phyloP scores from a whole-genome alignment of 92 coral and sea anemone genomes.

The Palythoa heliodiscus region DNA sequence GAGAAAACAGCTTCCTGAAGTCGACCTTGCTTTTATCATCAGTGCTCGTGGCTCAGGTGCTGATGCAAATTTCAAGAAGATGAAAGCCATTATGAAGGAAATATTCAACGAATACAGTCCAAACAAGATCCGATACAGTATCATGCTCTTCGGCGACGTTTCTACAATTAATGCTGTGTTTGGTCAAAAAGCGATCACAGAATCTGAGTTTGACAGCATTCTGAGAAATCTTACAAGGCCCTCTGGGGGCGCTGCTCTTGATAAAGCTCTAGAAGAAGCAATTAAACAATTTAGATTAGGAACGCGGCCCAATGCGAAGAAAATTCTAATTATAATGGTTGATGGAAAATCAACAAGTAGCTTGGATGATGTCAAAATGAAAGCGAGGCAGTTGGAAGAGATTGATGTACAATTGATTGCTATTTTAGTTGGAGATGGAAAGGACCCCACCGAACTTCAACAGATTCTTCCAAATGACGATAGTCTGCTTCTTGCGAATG shows the following conservation, averaged over 20 bases:
- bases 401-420: constrained; percentile 22
- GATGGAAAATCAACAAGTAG: constrained; percentile 32
- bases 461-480: constrained; percentile 1
- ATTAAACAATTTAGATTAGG: constrained; percentile 26
- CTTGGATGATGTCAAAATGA: constrained; percentile 12
- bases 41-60: constrained; percentile 55
- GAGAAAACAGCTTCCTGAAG: constrained; percentile 47
- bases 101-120: constrained; percentile 58
- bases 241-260: constrained; percentile 52
- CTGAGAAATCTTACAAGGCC: constrained; percentile 11
- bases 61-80: constrained; percentile 55
- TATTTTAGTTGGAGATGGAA: constrained; percentile 7
- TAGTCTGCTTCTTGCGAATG: constrained; percentile 17
- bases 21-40: constrained; percentile 61
- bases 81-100: constrained; percentile 59
- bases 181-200: constrained; percentile 42
- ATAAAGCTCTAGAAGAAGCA: constrained; percentile 45
- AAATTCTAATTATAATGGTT: constrained; percentile 11
- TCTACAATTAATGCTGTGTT: constrained; percentile 34
- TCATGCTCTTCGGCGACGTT: constrained; percentile 50
- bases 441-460: constrained; percentile 13
- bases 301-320: constrained; percentile 12
- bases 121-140: constrained; percentile 51
- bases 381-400: neutral
- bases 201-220: constrained; percentile 31